Base-by-base conservation (phyloP, 2,888 invertebrate genomes). In the Macrostomum cliftonense region DNA sequence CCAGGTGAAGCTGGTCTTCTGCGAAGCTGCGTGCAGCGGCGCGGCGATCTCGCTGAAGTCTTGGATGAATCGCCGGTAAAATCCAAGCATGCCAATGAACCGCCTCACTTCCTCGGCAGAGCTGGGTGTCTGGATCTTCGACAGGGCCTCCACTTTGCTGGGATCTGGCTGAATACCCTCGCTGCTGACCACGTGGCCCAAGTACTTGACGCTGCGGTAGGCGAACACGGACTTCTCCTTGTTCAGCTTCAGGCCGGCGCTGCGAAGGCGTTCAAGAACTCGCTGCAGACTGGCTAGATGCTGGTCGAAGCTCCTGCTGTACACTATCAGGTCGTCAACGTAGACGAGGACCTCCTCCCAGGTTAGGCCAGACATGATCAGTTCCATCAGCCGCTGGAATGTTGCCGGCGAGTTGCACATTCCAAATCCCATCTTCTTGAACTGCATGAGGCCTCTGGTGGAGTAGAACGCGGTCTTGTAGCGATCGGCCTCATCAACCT, bases 321-420 rank as follows among this genome's bases (percentile, higher is more conserved):
- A 55, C 28, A 56, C 51, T 4, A 57, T 54, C 13, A 57, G n/a
- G 42, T 58, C 56, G 46, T 56, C 55, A 7, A 58, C 16, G 37
- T 52, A 55, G 1, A 54, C 17, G 7, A 45, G 28, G 5, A 28
- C 28, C 28, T 28, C 28, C 9, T 28, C 28, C 12, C 28, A 21
- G n/a, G 19, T 46, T 2, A 47, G 46, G 39, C 51, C 56, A 5
- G 38, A 49, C 7, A 54, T 20, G 16, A 45, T 42, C 12, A 50
- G 19, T 37, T 57, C 52, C 55, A 52, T 55, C 12, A 56, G 16
- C 4, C 52, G 39, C 39, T 55, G 53, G 37, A 51, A 56, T 1
- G 54, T 52, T 1, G 46, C 52, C n/a, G 52, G 53, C 2, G 49
- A 43, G 37, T 55, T 55, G 17, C 21, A 39, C 11, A 54, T 20